Evolutionary conservation across 2,797 vertebrate genomes (phyloP).

Genomic region (Neopelma chrysocephalum): DNA sequence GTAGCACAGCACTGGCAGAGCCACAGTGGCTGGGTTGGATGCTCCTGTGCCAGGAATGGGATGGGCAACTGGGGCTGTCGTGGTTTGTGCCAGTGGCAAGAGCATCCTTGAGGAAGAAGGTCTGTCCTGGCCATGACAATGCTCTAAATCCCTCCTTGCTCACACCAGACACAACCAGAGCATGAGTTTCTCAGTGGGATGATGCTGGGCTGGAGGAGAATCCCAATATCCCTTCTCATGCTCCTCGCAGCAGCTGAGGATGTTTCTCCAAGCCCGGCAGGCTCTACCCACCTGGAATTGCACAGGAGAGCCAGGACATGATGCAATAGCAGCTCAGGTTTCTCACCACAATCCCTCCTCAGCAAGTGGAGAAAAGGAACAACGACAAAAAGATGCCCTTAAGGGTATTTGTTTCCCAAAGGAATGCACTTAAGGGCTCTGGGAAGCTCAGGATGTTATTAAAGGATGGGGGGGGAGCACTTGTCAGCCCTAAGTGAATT

Average conservation of each 20-base stretch:
- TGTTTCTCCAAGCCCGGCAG: neutral
- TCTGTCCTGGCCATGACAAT: rapidly evolving
- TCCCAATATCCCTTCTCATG: neutral
- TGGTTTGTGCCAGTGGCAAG: rapidly evolving
- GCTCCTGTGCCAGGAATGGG: neutral
- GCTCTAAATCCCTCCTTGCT: neutral
- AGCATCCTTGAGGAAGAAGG: neutral
- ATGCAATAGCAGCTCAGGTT: neutral
- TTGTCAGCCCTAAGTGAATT: conserved; percentile 6
- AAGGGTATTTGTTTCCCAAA: neutral
- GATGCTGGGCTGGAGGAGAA: neutral
- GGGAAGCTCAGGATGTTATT: neutral
- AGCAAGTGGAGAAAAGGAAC: neutral
- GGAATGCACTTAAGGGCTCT: neutral
- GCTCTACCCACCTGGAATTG: neutral
- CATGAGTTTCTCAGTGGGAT: neutral
- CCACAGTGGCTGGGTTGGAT: neutral
- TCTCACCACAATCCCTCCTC: neutral
- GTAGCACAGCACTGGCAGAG: neutral
- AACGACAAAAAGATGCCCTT: neutral
- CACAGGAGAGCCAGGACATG: rapidly evolving
- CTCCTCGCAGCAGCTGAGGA: neutral
- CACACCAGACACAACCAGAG: neutral
- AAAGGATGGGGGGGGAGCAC: neutral
- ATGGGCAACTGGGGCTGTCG: neutral